These are phyloP conservation scores for Limnephilus lunatus DNA, from an alignment of 2,888 invertebrate genomes.

Conservation along the genomic window DNA sequence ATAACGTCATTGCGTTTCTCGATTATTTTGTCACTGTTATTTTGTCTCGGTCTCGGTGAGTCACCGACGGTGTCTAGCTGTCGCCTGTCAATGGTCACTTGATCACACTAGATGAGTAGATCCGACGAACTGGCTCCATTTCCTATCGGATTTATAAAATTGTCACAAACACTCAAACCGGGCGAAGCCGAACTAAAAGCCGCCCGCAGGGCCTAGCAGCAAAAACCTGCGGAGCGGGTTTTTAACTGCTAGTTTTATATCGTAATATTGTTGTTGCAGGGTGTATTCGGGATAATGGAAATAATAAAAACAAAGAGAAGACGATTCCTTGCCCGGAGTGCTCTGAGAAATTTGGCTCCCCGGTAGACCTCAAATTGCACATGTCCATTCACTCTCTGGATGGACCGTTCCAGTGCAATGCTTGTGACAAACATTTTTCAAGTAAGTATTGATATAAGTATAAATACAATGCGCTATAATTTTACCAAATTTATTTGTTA, in stretches of 20 bases:
- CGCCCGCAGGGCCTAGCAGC: too few relatives aligned
- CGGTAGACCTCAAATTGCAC: constrained; percentile 59
- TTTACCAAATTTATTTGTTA: background rate
- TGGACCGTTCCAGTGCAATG: constrained; percentile 56
- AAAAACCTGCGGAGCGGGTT: too few relatives aligned
- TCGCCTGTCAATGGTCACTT: too few relatives aligned
- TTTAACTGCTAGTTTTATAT: background rate
- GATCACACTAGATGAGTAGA: too few relatives aligned
- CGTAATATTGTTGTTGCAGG: constrained; percentile 14
- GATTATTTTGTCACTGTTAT: too few relatives aligned
- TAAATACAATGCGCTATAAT: background rate
- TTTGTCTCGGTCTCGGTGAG: too few relatives aligned
- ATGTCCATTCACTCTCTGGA: constrained; percentile 58
- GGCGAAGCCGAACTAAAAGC: too few relatives aligned
- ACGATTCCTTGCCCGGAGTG: constrained; percentile 47
- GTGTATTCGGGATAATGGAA: background rate
- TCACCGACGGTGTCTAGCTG: too few relatives aligned
- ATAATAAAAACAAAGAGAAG: constrained; percentile 27
- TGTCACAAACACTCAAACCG: too few relatives aligned
- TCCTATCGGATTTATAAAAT: too few relatives aligned
- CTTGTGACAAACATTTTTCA: constrained; percentile 60
- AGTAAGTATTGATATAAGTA: constrained; percentile 54
- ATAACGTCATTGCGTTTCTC: too few relatives aligned
- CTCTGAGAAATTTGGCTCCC: constrained; percentile 22
- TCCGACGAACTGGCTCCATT: too few relatives aligned